Evolutionary conservation across 2,797 vertebrate species (phyloP).

Genomic region (Philypnodon macrostomus): DNA sequence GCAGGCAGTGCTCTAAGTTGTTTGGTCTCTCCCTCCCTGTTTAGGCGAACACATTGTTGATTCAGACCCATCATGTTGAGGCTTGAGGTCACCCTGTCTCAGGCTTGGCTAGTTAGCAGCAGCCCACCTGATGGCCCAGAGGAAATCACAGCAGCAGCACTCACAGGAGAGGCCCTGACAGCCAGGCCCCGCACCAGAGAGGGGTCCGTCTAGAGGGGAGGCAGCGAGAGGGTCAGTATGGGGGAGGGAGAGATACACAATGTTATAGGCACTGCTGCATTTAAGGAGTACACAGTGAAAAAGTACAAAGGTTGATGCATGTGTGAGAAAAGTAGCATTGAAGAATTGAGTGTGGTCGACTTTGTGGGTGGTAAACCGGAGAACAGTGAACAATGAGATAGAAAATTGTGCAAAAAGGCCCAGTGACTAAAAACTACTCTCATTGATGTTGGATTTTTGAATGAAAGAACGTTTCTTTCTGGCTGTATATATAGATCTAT

Average conservation of each 20-base stretch:
- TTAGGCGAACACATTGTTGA: slow-evolving; percentile 84
- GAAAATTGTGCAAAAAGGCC: slow-evolving; percentile 16
- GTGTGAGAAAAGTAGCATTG: slow-evolving; percentile 21
- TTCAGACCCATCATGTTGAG: slow-evolving; percentile 84
- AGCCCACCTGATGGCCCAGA: slow-evolving; percentile 84
- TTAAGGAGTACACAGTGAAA: slow-evolving; percentile 27
- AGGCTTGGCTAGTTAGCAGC: slow-evolving; percentile 87
- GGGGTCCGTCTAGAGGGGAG: slow-evolving; percentile 61
- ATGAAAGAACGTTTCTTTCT: slow-evolving; percentile 18
- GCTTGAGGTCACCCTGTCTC: slow-evolving; percentile 85
- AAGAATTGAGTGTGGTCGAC: slow-evolving; percentile 23
- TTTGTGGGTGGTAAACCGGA: slow-evolving; percentile 18
- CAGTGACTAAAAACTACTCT: slow-evolving; percentile 24
- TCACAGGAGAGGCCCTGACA: slow-evolving; percentile 83
- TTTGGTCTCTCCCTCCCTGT: slow-evolving; percentile 79
- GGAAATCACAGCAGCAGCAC: slow-evolving; percentile 81
- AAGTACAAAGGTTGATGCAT: slow-evolving; percentile 12
- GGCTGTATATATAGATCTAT: slow-evolving; percentile 37
- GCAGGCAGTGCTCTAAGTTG: slow-evolving; percentile 76
- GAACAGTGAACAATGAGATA: slow-evolving; percentile 21
- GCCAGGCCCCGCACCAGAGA: slow-evolving; percentile 74
- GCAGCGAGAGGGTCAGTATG: slow-evolving; percentile 56
- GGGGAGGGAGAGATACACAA: slow-evolving; percentile 28
- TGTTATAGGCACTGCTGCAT: slow-evolving; percentile 37
- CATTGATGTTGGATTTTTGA: slow-evolving; percentile 39